Evolutionary conservation across 1,140 invertebrate species (phyloP).

Genomic region (Cydia amplana): DNA sequence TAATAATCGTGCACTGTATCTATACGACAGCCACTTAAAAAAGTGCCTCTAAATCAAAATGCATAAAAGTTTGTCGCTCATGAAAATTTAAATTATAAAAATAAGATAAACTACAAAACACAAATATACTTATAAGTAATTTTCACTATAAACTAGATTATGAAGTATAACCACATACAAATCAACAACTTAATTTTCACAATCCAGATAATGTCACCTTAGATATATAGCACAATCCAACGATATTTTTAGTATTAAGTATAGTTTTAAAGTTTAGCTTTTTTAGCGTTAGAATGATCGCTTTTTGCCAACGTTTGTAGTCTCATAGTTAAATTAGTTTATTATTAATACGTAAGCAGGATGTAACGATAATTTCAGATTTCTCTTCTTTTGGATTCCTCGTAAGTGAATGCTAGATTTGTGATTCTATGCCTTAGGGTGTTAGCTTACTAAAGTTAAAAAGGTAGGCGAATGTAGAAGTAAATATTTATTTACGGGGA

Average conservation of each 20-base stretch:
- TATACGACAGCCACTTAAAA: slow-evolving; percentile 57
- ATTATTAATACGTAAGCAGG: slow-evolving; percentile 46
- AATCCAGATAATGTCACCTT: slow-evolving; percentile 44
- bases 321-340: slow-evolving; percentile 64
- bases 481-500: slow-evolving; percentile 69
- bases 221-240: slow-evolving; percentile 68
- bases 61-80: slow-evolving; percentile 51
- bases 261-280: slow-evolving; percentile 62
- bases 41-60: slow-evolving; percentile 71
- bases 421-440: slow-evolving; percentile 69
- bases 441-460: slow-evolving; percentile 53
- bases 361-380: slow-evolving; percentile 43
- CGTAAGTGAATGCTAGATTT: slow-evolving; percentile 67
- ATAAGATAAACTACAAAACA: slow-evolving; percentile 35
- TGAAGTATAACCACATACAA: slow-evolving; percentile 40
- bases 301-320: slow-evolving; percentile 71
- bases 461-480: slow-evolving; percentile 53
- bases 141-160: slow-evolving; percentile 35
- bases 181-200: slow-evolving; percentile 35
- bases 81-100: slow-evolving; percentile 45
- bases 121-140: slow-evolving; percentile 40
- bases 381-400: slow-evolving; percentile 58
- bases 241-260: slow-evolving; percentile 55
- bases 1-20: slow-evolving; percentile 59
- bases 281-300: slow-evolving; percentile 67